Conservation (phyloP, 2,888 invertebrate species). For the Dioctria linearis region DNA sequence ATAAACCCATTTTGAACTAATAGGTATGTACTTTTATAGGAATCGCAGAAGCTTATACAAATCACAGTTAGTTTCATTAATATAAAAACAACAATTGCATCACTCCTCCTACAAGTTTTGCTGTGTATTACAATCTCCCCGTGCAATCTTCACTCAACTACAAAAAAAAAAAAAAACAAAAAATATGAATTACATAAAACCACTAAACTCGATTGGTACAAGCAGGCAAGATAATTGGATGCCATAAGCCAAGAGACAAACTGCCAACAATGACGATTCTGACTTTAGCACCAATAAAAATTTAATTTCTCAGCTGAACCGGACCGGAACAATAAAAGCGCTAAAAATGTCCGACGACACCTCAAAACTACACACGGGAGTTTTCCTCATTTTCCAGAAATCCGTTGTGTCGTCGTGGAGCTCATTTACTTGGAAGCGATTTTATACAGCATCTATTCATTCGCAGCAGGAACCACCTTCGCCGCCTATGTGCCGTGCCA, state of each 20-base stretch:
- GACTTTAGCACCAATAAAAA: constrained; percentile 6
- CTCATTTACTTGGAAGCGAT: constrained; percentile 12
- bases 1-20: no score
- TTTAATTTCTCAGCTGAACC: background rate
- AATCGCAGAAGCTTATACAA: no score
- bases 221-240: background rate
- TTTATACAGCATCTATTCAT: background rate
- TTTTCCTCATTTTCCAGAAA: constrained; percentile 44
- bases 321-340: constrained; percentile 41
- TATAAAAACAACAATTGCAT: no score
- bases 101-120: no score
- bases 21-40: no score
- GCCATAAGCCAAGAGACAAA: background rate
- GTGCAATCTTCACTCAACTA: no score
- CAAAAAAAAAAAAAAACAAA: no score
- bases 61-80: no score
- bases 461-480: constrained; percentile 51
- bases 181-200: no score
- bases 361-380: background rate
- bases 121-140: no score
- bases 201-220: no score
- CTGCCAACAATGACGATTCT: background rate
- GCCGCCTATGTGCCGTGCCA: constrained; percentile 26
- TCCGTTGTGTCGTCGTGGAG: background rate
- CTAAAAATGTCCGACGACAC: constrained; percentile 12